Evolutionary conservation across 2,888 invertebrate genomes (phyloP).

Genomic region (Hipparchia semele): DNA sequence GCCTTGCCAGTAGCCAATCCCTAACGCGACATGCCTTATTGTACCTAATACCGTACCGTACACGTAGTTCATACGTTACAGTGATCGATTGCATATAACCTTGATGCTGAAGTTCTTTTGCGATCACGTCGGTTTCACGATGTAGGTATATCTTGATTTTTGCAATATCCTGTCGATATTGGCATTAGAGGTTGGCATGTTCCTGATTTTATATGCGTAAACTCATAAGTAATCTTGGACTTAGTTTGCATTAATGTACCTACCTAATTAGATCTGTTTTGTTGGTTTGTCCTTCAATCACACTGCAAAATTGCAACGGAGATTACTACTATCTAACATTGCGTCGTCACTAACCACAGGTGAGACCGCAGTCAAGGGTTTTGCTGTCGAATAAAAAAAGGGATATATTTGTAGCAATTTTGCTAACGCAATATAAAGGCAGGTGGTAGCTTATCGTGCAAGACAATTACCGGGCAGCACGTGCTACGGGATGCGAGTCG

Average conservation of each 20-base stretch:
- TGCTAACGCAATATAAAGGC: slow-evolving; percentile 37
- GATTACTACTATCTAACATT: no score
- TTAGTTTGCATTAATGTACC: no score
- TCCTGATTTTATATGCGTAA: slow-evolving; percentile 1
- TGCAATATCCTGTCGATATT: slow-evolving; percentile 26
- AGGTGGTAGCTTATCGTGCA: slow-evolving; percentile 49
- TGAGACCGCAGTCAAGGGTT: no score
- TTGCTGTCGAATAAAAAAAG: no score
- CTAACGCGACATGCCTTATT: slow-evolving; percentile 33
- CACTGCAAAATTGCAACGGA: no score
- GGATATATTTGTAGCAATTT: no score
- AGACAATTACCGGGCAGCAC: slow-evolving; percentile 51
- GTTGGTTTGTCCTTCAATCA: no score
- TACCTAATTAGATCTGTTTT: no score
- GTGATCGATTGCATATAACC: slow-evolving; percentile 38
- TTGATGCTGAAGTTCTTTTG: slow-evolving; percentile 36
- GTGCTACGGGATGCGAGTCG: slow-evolving; percentile 55
- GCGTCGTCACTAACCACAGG: no score
- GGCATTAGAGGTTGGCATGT: not conserved
- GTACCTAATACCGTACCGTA: slow-evolving; percentile 6
- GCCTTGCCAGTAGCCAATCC: slow-evolving; percentile 36
- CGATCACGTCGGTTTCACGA: slow-evolving; percentile 35
- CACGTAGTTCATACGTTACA: slow-evolving; percentile 8
- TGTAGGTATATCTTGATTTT: slow-evolving; percentile 22
- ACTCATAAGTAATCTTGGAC: not conserved